Percentiles rank a stretch among this genome's conserved stretches.
Evolutionary conservation across 2,113 vertebrate species (phyloP).

Genomic region (Brachyistius frenatus): DNA sequence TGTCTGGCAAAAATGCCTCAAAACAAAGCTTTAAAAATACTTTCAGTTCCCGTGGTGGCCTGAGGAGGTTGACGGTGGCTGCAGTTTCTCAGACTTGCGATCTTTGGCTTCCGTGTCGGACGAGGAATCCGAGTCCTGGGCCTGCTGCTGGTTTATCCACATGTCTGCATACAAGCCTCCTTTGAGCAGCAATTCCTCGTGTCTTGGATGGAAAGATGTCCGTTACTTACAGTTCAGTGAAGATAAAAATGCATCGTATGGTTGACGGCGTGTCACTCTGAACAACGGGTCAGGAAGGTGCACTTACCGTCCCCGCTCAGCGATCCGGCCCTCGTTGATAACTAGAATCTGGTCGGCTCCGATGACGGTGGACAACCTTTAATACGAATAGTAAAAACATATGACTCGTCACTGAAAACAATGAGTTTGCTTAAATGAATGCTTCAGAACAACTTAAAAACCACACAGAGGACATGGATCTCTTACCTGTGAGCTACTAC

Average conservation of each 20-base stretch:
- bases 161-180: slow-evolving; percentile 91
- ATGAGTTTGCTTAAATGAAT: no score
- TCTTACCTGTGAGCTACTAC: slow-evolving; percentile 95
- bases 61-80: slow-evolving; percentile 72
- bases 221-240: neutral
- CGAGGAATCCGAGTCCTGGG: slow-evolving; percentile 77
- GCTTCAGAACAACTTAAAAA: no score
- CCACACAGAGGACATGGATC: neutral
- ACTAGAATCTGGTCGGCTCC: slow-evolving; percentile 95
- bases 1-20: no score
- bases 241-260: neutral
- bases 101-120: slow-evolving; percentile 86
- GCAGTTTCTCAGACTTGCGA: slow-evolving; percentile 84
- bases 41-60: slow-evolving; percentile 65
- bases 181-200: slow-evolving; percentile 90
- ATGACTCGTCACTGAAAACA: neutral
- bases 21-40: neutral
- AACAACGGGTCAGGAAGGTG: neutral
- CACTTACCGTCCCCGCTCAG: slow-evolving; percentile 91
- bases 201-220: slow-evolving; percentile 78
- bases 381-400: rapidly evolving
- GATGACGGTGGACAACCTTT: slow-evolving; percentile 94
- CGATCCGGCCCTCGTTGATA: slow-evolving; percentile 88
- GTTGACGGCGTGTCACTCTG: neutral
- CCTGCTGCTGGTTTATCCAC: slow-evolving; percentile 92